These are phyloP conservation scores for Cetonia aurata DNA, from an alignment of 2,888 invertebrate genomes.

Conservation along the genomic window DNA sequence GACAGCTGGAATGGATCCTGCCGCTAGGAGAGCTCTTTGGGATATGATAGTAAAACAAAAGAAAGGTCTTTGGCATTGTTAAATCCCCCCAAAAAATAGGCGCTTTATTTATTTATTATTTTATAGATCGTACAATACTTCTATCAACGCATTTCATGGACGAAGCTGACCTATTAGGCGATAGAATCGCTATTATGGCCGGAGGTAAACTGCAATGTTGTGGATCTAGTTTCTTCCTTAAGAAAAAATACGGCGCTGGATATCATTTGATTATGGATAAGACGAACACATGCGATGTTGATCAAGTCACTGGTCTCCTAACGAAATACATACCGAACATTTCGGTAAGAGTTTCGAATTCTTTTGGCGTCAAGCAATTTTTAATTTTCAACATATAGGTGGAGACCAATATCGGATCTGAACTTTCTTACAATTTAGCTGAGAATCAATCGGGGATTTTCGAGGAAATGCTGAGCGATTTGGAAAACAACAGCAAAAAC, in stretches of 20 bases:
- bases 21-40: conserved; percentile 86
- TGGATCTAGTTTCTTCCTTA: conserved; percentile 85
- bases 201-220: conserved; percentile 84
- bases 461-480: conserved; percentile 76
- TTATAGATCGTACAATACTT: conserved; percentile 80
- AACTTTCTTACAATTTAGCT: conserved; percentile 78
- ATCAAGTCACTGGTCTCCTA: conserved; percentile 72
- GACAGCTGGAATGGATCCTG: conserved; percentile 89
- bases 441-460: conserved; percentile 74
- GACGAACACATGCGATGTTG: conserved; percentile 67
- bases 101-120: not conserved
- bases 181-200: conserved; percentile 90
- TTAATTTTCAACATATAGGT: conserved; percentile 60
- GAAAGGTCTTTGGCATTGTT: conserved; percentile 57
- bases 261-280: conserved; percentile 83
- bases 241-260: conserved; percentile 87
- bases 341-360: conserved; percentile 55
- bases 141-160: conserved; percentile 93
- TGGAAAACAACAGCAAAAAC: conserved; percentile 72
- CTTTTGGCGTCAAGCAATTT: too few relatives aligned
- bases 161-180: conserved; percentile 89
- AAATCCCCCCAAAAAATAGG: not conserved
- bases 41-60: conserved; percentile 82
- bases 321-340: conserved; percentile 75
- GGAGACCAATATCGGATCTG: conserved; percentile 81